Evolutionary conservation across 2,888 invertebrate species (phyloP).

Genomic region (Andrena haemorrhoa): DNA sequence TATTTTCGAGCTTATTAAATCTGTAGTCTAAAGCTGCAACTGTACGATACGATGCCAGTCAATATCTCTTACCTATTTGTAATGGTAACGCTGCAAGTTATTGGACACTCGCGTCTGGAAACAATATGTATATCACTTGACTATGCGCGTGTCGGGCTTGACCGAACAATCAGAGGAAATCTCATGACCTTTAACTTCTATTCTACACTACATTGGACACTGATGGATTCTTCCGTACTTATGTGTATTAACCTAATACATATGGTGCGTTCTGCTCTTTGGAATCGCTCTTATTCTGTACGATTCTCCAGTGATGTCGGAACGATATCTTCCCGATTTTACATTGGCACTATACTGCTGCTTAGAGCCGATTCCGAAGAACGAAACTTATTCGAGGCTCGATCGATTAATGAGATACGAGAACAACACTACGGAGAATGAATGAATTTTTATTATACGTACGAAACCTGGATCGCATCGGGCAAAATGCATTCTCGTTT

Average conservation of each 20-base stretch:
- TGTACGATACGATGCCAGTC: background rate
- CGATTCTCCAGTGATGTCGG: slow-evolving; percentile 7
- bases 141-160: background rate
- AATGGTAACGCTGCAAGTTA: background rate
- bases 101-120: background rate
- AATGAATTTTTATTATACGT: slow-evolving; percentile 32
- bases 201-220: slow-evolving; percentile 42
- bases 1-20: background rate
- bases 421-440: slow-evolving; percentile 26
- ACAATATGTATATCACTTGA: slow-evolving; percentile 8
- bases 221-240: slow-evolving; percentile 41
- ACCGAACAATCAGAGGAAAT: slow-evolving; percentile 81
- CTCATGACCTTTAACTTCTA: slow-evolving; percentile 78
- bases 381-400: background rate
- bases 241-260: slow-evolving; percentile 21
- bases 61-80: background rate
- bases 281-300: slow-evolving; percentile 19
- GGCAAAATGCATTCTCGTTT: slow-evolving; percentile 7
- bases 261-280: background rate
- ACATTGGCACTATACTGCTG: slow-evolving; percentile 39
- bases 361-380: slow-evolving; percentile 13
- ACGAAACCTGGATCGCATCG: slow-evolving; percentile 8
- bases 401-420: slow-evolving; percentile 38
- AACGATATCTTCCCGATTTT: slow-evolving; percentile 9
- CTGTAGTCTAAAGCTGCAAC: background rate